Evolutionary conservation across 2,113 vertebrate species (phyloP).

Genomic region (Nymphicus hollandicus): DNA sequence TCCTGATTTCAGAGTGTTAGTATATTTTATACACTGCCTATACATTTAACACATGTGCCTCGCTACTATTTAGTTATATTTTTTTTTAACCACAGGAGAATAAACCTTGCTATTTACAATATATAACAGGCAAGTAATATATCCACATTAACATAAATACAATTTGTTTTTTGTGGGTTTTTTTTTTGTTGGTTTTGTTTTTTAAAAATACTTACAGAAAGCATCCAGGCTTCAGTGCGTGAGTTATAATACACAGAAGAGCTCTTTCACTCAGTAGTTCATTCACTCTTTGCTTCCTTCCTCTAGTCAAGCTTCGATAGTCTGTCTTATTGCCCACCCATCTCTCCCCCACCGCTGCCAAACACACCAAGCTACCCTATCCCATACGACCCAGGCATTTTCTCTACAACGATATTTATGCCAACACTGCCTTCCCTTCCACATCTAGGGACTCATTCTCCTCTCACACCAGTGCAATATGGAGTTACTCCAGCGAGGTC

Average conservation of each 20-base stretch:
- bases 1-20: constrained; percentile 67
- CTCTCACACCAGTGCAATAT: constrained; percentile 60
- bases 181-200: not conserved
- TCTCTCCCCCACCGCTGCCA: not conserved
- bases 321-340: not conserved
- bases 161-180: constrained; percentile 62
- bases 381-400: not conserved
- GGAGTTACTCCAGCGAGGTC: constrained; percentile 50
- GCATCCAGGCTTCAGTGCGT: constrained; percentile 87
- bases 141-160: constrained; percentile 81
- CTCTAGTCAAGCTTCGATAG: not conserved
- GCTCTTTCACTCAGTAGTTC: constrained; percentile 93
- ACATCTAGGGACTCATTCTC: constrained; percentile 57
- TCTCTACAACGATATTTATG: not conserved
- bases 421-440: constrained; percentile 11
- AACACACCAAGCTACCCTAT: not conserved
- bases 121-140: constrained; percentile 72
- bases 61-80: constrained; percentile 67
- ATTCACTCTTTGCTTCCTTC: constrained; percentile 70
- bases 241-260: constrained; percentile 79
- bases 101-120: constrained; percentile 86
- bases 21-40: constrained; percentile 60
- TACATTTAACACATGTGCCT: constrained; percentile 79
- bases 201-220: constrained; percentile 84
- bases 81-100: constrained; percentile 88